Percentiles rank a stretch among this genome's conserved stretches.
These are phyloP conservation scores for Lethenteron reissneri DNA, from an alignment of 2,113 vertebrate species.

Conservation along the genomic window DNA sequence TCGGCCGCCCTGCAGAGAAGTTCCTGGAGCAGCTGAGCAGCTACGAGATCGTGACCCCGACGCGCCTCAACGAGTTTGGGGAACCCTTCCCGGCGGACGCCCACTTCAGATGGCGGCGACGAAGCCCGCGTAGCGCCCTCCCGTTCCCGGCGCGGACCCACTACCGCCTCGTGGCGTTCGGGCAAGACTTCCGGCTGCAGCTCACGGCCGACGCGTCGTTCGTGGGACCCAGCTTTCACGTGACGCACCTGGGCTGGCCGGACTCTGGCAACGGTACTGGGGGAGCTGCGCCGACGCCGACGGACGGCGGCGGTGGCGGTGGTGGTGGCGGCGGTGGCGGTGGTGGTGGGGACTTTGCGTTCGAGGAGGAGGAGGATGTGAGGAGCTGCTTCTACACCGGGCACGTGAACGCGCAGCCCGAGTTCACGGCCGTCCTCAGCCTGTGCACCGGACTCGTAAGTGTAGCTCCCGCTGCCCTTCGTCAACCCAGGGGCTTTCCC, in stretches of 20 bases:
- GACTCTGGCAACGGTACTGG: slow-evolving; percentile 19
- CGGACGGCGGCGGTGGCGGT: slow-evolving; percentile 11
- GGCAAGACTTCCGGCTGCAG: slow-evolving; percentile 63
- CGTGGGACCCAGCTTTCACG: slow-evolving; percentile 43
- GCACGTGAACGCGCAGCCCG: slow-evolving; percentile 43
- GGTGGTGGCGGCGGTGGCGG: too few species aligned
- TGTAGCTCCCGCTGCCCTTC: slow-evolving; percentile 5
- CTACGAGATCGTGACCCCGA: slow-evolving; percentile 53
- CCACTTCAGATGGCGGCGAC: slow-evolving; percentile 30
- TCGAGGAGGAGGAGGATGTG: slow-evolving; percentile 17
- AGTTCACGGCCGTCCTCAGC: slow-evolving; percentile 49
- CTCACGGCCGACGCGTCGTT: slow-evolving; percentile 59
- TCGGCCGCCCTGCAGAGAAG: not conserved
- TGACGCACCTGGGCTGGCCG: slow-evolving; percentile 31
- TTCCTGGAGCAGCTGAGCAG: slow-evolving; percentile 26
- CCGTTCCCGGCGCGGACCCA: slow-evolving; percentile 29
- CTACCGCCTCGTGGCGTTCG: slow-evolving; percentile 59
- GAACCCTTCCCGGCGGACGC: slow-evolving; percentile 23
- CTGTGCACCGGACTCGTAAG: slow-evolving; percentile 85
- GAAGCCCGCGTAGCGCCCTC: slow-evolving; percentile 41
- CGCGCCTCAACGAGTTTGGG: slow-evolving; percentile 64
- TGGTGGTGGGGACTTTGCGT: too few species aligned
- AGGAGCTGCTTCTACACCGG: slow-evolving; percentile 81
- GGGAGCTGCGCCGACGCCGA: slow-evolving; percentile 35
- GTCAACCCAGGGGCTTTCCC: too few species aligned